Evolutionary conservation across 2,888 invertebrate genomes (phyloP), one percentile per base, ranked within the genome.

Genomic region (Caenorhabditis zanzibari): DNA sequence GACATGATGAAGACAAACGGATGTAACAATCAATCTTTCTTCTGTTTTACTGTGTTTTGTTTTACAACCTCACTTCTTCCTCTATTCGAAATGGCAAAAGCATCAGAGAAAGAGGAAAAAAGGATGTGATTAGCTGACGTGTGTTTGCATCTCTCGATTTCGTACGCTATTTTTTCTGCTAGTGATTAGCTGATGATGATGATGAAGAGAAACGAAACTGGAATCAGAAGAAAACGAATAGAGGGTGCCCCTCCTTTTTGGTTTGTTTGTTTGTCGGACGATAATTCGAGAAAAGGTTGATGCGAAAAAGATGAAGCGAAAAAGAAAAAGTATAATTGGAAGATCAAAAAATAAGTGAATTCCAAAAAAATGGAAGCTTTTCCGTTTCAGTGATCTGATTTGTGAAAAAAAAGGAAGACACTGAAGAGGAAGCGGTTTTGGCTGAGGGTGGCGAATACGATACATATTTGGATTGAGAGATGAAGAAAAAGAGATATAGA

Each of bases 1-100:
- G 61, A 63, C 44, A 63, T 44, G 71, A 72, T 24, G 79, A 72
- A 64, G 63, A 72, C 54, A 63, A 66, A 54, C 68, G 74, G 74
- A 74, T 81, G 81, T 81, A 81, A 81, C 81, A 81, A 74, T 81
- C 81, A 81, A 69, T 81, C 74, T 68, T 54, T 80, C 54, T 63
- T 66, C 41, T 73, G 58, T 73, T 58, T 72, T 80, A 80, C 79
- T 72, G 79, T 80, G 58, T 72, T 73, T 81, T 81, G 81, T 81
- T 74, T 74, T 77, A 77, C 76, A 68, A 68, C 68, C 76, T 76
- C 66, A n/a, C 28, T 35, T 56, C 12, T 26, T 19, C 32, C 59
- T 56, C 73, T 63, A 66, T 76, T 76, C 75, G 66, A 75, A 76
- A 69, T 69, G 68, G 68, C 68, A 76, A 69, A 68, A 76, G 66